Evolutionary conservation across 2,888 invertebrate genomes (phyloP).

Genomic region (Ophion obscuratus): DNA sequence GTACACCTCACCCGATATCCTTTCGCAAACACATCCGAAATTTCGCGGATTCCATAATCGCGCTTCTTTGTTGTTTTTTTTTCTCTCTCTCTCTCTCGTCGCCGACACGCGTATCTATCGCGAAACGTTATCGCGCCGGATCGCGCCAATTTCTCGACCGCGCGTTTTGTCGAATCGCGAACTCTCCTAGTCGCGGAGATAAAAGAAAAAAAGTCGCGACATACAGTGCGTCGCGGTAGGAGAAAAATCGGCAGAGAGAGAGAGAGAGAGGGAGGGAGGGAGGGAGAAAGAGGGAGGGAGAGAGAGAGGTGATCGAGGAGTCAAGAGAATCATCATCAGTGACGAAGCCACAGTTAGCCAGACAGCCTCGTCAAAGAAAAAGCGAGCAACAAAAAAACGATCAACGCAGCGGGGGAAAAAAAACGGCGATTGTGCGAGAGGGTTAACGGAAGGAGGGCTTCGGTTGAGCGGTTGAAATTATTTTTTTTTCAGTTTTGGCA

Average conservation of each 20-base stretch:
- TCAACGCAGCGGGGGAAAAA: conserved; percentile 22
- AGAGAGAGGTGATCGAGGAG: conserved; percentile 59
- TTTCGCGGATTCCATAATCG: not conserved
- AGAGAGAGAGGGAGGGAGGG: conserved; percentile 40
- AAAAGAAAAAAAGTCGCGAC: conserved; percentile 32
- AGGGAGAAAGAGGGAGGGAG: conserved; percentile 34
- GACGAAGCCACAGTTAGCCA: conserved; percentile 31
- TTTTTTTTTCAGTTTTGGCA: conserved; percentile 25
- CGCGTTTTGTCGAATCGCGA: not conserved
- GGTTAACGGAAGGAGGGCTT: conserved; percentile 25
- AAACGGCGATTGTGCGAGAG: conserved; percentile 6
- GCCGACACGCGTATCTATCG: not conserved
- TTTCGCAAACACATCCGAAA: not conserved
- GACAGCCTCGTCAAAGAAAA: conserved; percentile 46
- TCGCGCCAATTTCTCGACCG: not conserved
- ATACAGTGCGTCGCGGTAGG: conserved; percentile 30
- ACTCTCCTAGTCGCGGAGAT: conserved; percentile 26
- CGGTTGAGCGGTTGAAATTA: conserved; percentile 17
- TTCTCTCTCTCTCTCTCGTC: not conserved
- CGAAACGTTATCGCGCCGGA: not conserved
- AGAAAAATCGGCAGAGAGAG: conserved; percentile 46
- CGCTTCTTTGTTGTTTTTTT: not conserved
- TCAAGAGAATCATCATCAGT: conserved; percentile 53
- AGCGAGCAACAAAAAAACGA: conserved; percentile 35
- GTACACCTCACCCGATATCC: not conserved